Conservation (phyloP, 2,797 vertebrate genomes). For the Petrocephalus schoutedeni region DNA sequence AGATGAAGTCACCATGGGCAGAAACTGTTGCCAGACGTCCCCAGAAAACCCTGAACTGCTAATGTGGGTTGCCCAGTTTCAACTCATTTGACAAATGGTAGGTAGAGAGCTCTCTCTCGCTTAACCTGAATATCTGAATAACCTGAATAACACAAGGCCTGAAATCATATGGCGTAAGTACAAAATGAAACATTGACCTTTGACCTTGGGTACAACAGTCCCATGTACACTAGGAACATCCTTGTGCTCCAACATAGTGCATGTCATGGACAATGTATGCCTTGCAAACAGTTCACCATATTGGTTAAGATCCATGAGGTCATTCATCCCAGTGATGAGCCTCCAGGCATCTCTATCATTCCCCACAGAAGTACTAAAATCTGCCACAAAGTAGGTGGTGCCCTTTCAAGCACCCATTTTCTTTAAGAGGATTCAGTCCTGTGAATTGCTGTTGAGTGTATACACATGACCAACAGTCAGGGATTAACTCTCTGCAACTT, state of each 20-base stretch:
- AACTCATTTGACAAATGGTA: neutral
- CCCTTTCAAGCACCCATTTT: neutral
- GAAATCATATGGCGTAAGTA: neutral
- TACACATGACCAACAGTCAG: neutral
- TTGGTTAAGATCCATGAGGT: neutral
- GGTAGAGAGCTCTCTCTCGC: neutral
- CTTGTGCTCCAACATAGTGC: neutral
- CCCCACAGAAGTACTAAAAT: neutral
- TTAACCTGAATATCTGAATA: neutral
- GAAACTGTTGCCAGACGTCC: neutral
- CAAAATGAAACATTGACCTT: neutral
- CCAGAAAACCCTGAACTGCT: neutral
- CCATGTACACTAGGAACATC: neutral
- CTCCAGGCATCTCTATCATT: neutral
- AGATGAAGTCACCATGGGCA: neutral
- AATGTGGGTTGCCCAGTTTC: neutral
- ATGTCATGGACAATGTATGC: neutral
- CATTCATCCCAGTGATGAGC: neutral
- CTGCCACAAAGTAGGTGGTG: neutral
- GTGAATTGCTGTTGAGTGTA: neutral
- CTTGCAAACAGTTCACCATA: neutral
- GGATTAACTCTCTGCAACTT: neutral
- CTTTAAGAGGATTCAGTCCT: neutral
- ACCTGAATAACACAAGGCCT: neutral
- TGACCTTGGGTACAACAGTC: neutral